Percentiles rank a stretch among this genome's conserved stretches.
These are phyloP conservation scores for Carpatolechia fugitivella DNA, from an alignment of 2,888 invertebrate genomes.

Conservation along the genomic window DNA sequence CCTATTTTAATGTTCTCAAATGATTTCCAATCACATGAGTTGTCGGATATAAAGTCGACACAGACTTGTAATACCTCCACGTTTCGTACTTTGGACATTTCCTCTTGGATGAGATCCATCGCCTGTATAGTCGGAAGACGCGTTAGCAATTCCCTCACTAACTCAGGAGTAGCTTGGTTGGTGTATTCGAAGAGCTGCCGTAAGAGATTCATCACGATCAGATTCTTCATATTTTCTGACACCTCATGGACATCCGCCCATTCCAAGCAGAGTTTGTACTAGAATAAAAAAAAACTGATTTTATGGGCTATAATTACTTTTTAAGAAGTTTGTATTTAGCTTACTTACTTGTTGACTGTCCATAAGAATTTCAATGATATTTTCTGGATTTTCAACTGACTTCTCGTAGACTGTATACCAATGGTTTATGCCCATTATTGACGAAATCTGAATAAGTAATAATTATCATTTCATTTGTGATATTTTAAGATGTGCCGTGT, in stretches of 20 bases:
- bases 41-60: conserved; percentile 79
- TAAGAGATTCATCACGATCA: conserved; percentile 75
- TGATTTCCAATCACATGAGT: conserved; percentile 66
- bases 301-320: neutral
- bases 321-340: neutral
- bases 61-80: conserved; percentile 82
- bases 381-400: conserved; percentile 74
- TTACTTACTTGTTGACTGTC: conserved; percentile 72
- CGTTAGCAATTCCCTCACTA: conserved; percentile 77
- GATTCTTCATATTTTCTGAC: conserved; percentile 74
- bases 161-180: conserved; percentile 58
- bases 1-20: conserved; percentile 83
- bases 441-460: conserved; percentile 67
- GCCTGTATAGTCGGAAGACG: conserved; percentile 80
- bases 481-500: neutral
- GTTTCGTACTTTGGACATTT: conserved; percentile 81
- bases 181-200: conserved; percentile 78
- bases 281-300: conserved; percentile 26
- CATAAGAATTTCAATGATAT: conserved; percentile 75
- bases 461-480: neutral
- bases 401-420: conserved; percentile 81
- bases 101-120: conserved; percentile 80
- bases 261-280: conserved; percentile 83
- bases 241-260: conserved; percentile 84
- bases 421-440: conserved; percentile 73